Evolutionary conservation across 2,113 vertebrate species (phyloP).

Genomic region (Corvus cornix): DNA sequence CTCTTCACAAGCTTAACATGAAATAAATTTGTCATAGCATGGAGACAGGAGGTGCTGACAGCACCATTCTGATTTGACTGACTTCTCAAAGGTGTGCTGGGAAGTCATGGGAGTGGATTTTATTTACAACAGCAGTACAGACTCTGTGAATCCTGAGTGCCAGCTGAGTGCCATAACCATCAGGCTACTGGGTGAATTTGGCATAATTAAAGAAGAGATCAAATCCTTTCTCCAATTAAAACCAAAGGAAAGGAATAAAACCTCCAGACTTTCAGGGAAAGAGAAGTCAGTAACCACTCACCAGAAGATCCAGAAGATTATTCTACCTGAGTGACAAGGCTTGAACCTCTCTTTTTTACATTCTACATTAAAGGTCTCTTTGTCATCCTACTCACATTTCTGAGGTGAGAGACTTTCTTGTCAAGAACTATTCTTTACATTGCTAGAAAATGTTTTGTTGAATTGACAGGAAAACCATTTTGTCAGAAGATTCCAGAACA

Average conservation of each 20-base stretch:
- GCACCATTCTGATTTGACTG: not conserved
- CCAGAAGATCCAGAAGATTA: not conserved
- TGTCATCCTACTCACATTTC: not conserved
- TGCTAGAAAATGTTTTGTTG: not conserved
- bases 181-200: not conserved
- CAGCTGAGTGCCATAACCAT: not conserved
- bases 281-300: not conserved
- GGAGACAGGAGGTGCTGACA: not conserved
- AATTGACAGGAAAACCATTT: conserved; percentile 5
- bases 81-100: not conserved
- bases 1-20: not conserved
- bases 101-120: not conserved
- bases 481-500: not conserved
- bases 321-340: not conserved
- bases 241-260: not conserved
- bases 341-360: not conserved
- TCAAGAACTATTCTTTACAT: not conserved
- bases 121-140: not conserved
- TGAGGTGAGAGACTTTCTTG: not conserved
- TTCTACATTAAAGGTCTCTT: not conserved
- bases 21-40: not conserved
- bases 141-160: not conserved
- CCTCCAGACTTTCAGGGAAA: not conserved
- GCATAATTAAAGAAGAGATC: not conserved
- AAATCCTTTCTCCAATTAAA: not conserved